These are phyloP conservation scores for Coptotermes formosanus DNA, from an alignment of 1,140 invertebrate species.

Conservation along the genomic window DNA sequence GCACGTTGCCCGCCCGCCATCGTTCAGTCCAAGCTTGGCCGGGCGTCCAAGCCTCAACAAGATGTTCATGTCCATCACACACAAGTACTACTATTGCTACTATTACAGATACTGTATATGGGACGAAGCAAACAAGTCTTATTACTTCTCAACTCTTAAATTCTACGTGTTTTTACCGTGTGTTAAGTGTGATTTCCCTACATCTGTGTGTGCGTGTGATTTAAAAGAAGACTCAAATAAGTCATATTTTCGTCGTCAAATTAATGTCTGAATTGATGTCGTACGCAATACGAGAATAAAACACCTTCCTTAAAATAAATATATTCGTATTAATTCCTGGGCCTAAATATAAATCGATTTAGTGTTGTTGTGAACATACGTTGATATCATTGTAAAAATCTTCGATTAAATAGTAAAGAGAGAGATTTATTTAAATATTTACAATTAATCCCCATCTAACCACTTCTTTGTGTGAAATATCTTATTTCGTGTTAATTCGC, in stretches of 20 bases:
- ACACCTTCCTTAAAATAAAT: not conserved
- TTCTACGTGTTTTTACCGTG: not conserved
- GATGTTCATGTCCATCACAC: not conserved
- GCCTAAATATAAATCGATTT: constrained; percentile 4
- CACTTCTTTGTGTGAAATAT: not conserved
- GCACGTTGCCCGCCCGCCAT: constrained; percentile 26
- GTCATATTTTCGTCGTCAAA: not conserved
- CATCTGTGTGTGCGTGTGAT: not conserved
- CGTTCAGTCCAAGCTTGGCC: constrained; percentile 20
- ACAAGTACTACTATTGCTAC: not conserved
- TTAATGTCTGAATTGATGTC: not conserved
- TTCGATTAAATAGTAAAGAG: not conserved
- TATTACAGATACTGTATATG: not conserved
- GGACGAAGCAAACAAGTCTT: not conserved
- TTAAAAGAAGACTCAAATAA: not conserved
- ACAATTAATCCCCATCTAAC: not conserved
- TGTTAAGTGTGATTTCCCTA: not conserved
- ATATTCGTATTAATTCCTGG: not conserved
- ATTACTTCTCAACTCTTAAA: not conserved
- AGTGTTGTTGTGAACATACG: not conserved
- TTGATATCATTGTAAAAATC: not conserved
- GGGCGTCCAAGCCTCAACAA: constrained; percentile 1
- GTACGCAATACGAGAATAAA: not conserved
- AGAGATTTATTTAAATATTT: not conserved
- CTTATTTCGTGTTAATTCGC: not conserved